phyloP scores from a whole-genome alignment of 1,140 invertebrate genomes.

The Oscheius sp. region DNA sequence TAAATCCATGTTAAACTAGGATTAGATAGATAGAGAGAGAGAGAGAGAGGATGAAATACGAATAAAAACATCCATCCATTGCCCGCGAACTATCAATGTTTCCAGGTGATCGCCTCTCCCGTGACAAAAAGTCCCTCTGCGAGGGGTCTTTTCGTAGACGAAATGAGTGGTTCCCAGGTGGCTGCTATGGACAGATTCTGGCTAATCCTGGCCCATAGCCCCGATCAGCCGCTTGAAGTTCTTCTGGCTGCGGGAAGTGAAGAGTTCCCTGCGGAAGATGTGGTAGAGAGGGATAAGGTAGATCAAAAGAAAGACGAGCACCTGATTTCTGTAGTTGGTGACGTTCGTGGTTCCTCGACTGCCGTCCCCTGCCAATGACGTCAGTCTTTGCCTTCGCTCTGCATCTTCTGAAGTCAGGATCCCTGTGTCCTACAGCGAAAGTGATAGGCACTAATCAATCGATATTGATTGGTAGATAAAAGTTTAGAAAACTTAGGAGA shows the following conservation, averaged over 20 bases:
- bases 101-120: neutral
- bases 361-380: neutral
- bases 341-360: neutral
- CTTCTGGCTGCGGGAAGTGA: neutral
- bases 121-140: neutral
- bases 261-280: neutral
- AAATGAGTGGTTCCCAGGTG: neutral
- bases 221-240: neutral
- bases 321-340: neutral
- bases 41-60: too few species aligned
- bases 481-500: neutral
- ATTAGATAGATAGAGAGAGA: too few species aligned
- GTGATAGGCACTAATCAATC: neutral
- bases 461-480: neutral
- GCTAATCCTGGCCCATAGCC: neutral
- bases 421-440: neutral
- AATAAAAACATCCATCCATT: too few species aligned
- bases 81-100: too few species aligned
- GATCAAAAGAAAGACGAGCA: neutral
- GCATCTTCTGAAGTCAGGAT: neutral
- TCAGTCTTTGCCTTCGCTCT: neutral
- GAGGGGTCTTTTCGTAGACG: neutral
- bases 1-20: neutral
- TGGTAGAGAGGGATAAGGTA: neutral
- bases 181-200: neutral